Conservation (phyloP, 2,888 invertebrate species). For the Limnephilus rhombicus region DNA sequence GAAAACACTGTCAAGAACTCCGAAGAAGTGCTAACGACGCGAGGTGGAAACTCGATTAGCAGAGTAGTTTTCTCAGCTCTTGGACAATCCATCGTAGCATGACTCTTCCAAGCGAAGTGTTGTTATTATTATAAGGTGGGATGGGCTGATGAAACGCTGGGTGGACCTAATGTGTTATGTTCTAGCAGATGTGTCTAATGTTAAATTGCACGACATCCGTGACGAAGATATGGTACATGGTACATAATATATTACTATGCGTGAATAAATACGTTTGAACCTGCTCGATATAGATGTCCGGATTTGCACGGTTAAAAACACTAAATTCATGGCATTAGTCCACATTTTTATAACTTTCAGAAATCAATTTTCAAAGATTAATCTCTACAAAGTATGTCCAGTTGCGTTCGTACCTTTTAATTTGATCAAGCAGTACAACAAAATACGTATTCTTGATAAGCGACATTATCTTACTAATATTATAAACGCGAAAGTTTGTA, state of each 20-base stretch:
- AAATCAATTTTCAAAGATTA: no score
- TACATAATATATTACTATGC: neutral
- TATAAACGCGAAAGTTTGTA: no score
- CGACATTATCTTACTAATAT: no score
- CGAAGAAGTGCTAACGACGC: neutral
- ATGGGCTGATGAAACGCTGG: neutral
- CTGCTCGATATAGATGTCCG: no score
- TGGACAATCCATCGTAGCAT: neutral
- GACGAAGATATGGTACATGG: neutral
- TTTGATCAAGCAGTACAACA: no score
- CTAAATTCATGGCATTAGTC: no score
- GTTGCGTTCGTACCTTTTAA: no score
- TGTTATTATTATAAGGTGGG: neutral
- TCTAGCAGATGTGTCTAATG: neutral
- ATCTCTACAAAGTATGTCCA: no score
- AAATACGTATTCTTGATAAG: no score
- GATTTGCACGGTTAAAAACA: no score
- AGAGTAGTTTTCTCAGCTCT: neutral
- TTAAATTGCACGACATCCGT: neutral
- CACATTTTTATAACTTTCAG: no score
- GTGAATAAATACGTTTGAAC: no score
- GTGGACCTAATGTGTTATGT: neutral
- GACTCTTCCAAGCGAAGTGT: neutral
- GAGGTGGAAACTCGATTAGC: neutral
- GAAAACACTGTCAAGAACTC: neutral